These are phyloP conservation scores for Setipinna tenuifilis DNA, from an alignment of 2,797 vertebrate species.

Conservation along the genomic window DNA sequence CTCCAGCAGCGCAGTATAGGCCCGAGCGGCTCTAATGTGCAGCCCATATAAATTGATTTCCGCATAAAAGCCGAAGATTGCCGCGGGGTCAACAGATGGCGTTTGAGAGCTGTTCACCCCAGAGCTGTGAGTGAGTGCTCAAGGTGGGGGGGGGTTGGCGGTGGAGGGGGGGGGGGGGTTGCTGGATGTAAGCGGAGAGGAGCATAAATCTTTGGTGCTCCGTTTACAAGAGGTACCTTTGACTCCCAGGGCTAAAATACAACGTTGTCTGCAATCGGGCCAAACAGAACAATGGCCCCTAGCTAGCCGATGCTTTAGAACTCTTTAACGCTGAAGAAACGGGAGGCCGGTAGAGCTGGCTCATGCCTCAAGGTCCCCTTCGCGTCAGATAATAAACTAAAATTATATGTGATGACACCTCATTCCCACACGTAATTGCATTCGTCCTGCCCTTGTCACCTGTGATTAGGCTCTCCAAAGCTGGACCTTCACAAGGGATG, in stretches of 20 bases:
- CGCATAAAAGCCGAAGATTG: slow-evolving; percentile 63
- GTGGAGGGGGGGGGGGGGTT: neutral
- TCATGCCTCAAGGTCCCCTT: slow-evolving; percentile 72
- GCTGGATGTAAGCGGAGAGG: neutral
- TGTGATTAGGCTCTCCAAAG: slow-evolving; percentile 47
- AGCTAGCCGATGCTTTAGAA: slow-evolving; percentile 40
- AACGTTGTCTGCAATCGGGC: slow-evolving; percentile 67
- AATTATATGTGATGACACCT: slow-evolving; percentile 72
- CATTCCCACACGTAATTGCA: slow-evolving; percentile 72
- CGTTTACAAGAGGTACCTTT: slow-evolving; percentile 50
- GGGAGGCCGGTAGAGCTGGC: neutral
- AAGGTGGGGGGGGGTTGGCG: neutral
- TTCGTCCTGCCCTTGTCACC: slow-evolving; percentile 65
- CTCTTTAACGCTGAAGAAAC: too few species aligned
- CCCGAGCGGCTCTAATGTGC: neutral
- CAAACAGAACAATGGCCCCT: slow-evolving; percentile 54
- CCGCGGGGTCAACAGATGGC: slow-evolving; percentile 47
- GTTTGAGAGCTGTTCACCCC: slow-evolving; percentile 34
- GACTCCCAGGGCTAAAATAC: slow-evolving; percentile 60
- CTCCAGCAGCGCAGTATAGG: neutral
- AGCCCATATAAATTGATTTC: slow-evolving; percentile 50
- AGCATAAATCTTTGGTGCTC: slow-evolving; percentile 26
- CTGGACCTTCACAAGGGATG: slow-evolving; percentile 1
- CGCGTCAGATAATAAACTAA: slow-evolving; percentile 69
- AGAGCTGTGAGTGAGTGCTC: slow-evolving; percentile 26